Evolutionary conservation across 2,797 vertebrate genomes (phyloP), one percentile per base, ranked within the genome.

Genomic region (Anguilla anguilla): DNA sequence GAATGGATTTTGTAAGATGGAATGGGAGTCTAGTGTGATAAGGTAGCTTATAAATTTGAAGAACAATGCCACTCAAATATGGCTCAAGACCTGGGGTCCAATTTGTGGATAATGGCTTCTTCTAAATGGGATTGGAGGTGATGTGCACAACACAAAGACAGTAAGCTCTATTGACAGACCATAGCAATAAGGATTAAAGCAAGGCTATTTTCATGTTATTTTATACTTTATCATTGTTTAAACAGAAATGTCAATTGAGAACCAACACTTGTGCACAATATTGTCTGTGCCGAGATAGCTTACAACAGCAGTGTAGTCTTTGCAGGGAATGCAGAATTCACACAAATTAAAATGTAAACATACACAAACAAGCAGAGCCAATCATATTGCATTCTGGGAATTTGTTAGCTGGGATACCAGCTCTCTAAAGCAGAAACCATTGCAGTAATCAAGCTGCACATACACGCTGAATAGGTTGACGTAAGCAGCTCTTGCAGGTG

Each of bases 1-100:
- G 43, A 46, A 46, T 35, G 61, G 59, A 49, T 46, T 61, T 31
- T 55, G 28, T 84, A 87, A 87, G 87, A 39, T 69, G 67, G 81
- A 84, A 61, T 13, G 35, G 28, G 35, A 77, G 31, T 31, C 67
- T 39, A 6, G 28, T 77, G 28, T 17, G 35, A 17, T 35, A 77
- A 77, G 35, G 31, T 77, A 0, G 31, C 31, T 77, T 77, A 35
- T 77, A 77, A 77, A 77, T 31, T 77, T 19, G 72, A 35, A 77
- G 13, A 77, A 77, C 31, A 77, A 77, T 3, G 72, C 31, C 28
- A 77, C 9, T 39, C 72, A 77, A 77, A 64, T 22, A 64, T 64
- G 22, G 61, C 61, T 64, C 61, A 64, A 64, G 61, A 72, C 28
- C n/a, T 35, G 31, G 31, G 31, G 72, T 35, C 35, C 72, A 77